phyloP scores from a whole-genome alignment of 2,888 invertebrate species.

The Epinotia demarniana region DNA sequence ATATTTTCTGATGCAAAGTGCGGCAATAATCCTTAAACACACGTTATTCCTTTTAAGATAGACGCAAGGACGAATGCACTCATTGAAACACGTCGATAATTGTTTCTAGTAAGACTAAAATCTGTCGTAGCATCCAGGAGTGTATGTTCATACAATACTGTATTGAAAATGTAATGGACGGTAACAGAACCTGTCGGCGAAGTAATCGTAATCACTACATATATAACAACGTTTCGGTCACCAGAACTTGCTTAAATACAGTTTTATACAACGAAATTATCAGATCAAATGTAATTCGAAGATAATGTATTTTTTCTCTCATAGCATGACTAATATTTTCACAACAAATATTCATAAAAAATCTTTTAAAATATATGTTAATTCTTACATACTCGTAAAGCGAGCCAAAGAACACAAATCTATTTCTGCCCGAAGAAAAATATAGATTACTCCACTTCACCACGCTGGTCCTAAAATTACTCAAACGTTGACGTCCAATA shows the following conservation, averaged over 20 bases:
- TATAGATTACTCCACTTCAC: conserved; percentile 30
- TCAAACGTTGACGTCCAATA: conserved; percentile 40
- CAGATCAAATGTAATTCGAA: background rate
- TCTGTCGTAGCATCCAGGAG: background rate
- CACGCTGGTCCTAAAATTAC: conserved; percentile 38
- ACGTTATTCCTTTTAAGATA: too few relatives aligned
- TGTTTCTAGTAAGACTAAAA: background rate
- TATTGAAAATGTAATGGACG: background rate
- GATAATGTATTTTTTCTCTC: conserved; percentile 41
- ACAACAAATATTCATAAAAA: conserved; percentile 2
- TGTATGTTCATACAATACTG: background rate
- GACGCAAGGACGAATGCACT: too few relatives aligned
- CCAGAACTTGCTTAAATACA: background rate
- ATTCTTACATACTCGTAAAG: conserved; percentile 8
- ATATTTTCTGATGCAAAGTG: too few relatives aligned
- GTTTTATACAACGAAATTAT: background rate
- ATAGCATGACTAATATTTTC: conserved; percentile 12
- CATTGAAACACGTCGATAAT: background rate
- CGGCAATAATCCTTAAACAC: too few relatives aligned
- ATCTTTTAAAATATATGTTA: conserved; percentile 13
- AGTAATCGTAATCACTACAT: background rate
- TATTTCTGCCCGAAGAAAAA: conserved; percentile 24
- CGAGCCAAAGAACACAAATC: conserved; percentile 28
- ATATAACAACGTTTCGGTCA: background rate
- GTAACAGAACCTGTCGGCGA: background rate